Percentiles rank a stretch among this genome's conserved stretches.
Evolutionary conservation across 2,113 vertebrate genomes (phyloP).

Genomic region (Sebastes fasciatus): DNA sequence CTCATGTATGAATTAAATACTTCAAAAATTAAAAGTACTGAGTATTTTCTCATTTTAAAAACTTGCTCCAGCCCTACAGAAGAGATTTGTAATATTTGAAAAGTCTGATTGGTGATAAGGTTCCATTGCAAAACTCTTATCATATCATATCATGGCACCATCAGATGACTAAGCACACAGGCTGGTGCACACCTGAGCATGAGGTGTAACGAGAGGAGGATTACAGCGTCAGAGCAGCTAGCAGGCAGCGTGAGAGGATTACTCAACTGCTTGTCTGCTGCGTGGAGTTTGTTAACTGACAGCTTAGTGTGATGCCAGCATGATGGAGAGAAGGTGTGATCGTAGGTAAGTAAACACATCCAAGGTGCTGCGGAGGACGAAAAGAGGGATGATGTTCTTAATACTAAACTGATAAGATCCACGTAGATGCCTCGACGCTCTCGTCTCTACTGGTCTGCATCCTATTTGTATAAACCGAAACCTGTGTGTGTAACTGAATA

Average conservation of each 20-base stretch:
- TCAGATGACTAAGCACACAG: constrained; percentile 66
- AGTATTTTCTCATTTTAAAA: no score
- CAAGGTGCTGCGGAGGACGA: no score
- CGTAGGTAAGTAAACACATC: neutral
- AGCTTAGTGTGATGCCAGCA: neutral
- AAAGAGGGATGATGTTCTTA: no score
- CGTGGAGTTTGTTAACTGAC: neutral
- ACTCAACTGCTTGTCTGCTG: constrained; percentile 40
- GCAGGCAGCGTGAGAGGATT: constrained; percentile 49
- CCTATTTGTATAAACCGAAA: neutral
- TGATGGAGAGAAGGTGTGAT: neutral
- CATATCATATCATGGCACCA: constrained; percentile 28
- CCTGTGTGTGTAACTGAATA: neutral
- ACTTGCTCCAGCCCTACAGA: no score
- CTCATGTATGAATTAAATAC: no score
- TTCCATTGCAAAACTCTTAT: constrained; percentile 24
- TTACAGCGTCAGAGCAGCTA: constrained; percentile 61
- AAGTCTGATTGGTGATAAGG: no score
- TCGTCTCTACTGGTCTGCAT: neutral
- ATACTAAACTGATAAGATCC: no score
- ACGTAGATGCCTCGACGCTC: neutral
- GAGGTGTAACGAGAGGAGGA: constrained; percentile 51
- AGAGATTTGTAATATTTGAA: neutral
- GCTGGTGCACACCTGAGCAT: constrained; percentile 46
- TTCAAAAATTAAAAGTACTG: no score